phyloP scores from a whole-genome alignment of 2,797 vertebrate species.

The Simalia tracyae region DNA sequence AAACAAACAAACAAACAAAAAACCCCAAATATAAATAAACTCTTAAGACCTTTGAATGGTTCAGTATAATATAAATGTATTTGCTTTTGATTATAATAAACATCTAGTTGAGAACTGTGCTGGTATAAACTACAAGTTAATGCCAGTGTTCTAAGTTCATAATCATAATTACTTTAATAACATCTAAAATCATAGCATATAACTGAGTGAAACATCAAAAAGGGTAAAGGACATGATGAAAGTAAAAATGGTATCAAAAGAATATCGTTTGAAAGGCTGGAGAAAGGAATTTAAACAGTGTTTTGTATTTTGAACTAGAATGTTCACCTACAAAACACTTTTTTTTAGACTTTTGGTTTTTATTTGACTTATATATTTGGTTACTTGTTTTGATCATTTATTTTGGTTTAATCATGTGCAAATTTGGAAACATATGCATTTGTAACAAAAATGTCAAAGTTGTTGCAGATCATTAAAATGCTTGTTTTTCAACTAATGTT shows the following conservation, averaged over 20 bases:
- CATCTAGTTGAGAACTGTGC: neutral
- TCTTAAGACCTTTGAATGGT: neutral
- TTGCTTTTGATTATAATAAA: neutral
- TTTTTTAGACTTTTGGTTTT: constrained; percentile 30
- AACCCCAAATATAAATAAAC: neutral
- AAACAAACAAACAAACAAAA: neutral
- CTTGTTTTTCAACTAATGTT: constrained; percentile 5
- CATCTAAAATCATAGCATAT: neutral
- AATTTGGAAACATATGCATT: constrained; percentile 25
- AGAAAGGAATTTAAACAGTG: neutral
- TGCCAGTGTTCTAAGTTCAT: neutral
- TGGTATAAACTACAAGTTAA: neutral
- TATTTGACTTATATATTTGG: constrained; percentile 41
- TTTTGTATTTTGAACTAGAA: neutral
- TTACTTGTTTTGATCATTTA: constrained; percentile 23
- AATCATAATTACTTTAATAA: constrained; percentile 4
- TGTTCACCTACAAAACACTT: neutral
- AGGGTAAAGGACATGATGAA: neutral
- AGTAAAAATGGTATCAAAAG: constrained; percentile 12
- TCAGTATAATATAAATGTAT: neutral
- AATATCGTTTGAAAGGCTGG: neutral
- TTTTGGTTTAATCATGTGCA: neutral
- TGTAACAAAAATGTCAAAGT: constrained; percentile 22
- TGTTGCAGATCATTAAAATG: neutral
- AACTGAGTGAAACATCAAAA: neutral